These are phyloP conservation scores for Catharus ustulatus DNA, from an alignment of 2,797 vertebrate genomes.

Conservation along the genomic window DNA sequence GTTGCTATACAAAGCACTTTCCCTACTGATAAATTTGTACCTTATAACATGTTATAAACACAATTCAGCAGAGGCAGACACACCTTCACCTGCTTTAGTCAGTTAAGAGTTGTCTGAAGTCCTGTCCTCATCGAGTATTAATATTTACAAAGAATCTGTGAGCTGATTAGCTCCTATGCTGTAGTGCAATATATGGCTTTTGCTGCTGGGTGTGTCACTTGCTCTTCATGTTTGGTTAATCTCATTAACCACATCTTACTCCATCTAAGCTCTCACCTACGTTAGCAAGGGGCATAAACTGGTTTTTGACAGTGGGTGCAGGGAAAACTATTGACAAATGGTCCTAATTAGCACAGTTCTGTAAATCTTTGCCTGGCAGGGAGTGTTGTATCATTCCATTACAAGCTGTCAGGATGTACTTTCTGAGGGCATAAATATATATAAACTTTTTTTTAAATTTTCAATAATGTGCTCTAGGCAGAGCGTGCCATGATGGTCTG, in stretches of 20 bases:
- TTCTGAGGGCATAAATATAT: not conserved
- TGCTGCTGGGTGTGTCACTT: conserved; percentile 2
- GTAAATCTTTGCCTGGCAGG: conserved; percentile 29
- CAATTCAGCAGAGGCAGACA: not conserved
- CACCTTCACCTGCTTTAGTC: not conserved
- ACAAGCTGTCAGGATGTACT: not conserved
- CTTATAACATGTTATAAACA: not conserved
- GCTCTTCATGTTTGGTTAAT: not conserved
- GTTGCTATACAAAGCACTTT: not conserved
- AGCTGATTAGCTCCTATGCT: not conserved
- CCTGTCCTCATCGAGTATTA: not conserved
- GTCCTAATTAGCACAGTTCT: conserved; percentile 21
- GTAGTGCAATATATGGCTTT: not conserved
- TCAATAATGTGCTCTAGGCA: not conserved
- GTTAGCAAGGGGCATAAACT: not conserved
- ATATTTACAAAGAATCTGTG: not conserved
- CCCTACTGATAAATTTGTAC: not conserved
- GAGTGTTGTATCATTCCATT: not conserved
- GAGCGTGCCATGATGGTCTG: accelerated
- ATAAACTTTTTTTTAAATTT: not conserved
- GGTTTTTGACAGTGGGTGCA: not conserved
- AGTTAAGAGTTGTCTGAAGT: conserved; percentile 25
- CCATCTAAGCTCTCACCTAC: not conserved
- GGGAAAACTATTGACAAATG: conserved; percentile 26
- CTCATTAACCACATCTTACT: conserved; percentile 3